Conservation (phyloP, 2,113 vertebrate genomes). For the Gymnogyps californianus region DNA sequence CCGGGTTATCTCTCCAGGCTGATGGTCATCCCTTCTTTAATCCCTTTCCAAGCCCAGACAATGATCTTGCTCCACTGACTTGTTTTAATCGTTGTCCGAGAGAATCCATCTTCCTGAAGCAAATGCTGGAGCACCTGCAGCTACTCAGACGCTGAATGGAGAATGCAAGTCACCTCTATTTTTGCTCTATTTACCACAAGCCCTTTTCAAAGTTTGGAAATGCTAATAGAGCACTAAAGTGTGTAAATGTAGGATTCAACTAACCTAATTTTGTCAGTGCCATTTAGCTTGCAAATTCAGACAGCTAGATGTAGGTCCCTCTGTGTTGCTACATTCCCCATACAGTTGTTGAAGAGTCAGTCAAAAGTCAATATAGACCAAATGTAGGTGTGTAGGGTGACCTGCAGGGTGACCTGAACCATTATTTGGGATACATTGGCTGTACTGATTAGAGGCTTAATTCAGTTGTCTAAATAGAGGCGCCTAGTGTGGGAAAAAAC, state of each 20-base stretch:
- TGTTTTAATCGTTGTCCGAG: background rate
- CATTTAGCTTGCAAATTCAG: background rate
- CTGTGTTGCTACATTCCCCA: background rate
- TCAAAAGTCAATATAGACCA: background rate
- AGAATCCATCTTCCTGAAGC: background rate
- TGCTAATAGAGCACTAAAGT: background rate
- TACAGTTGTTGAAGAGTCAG: background rate
- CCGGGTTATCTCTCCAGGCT: background rate
- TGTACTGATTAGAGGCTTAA: background rate
- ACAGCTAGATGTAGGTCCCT: background rate
- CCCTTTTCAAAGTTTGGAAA: background rate
- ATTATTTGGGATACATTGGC: background rate
- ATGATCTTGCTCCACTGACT: background rate
- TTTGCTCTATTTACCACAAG: background rate
- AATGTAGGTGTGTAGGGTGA: background rate
- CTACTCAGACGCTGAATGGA: background rate
- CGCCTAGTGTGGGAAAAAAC: background rate
- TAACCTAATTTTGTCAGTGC: background rate
- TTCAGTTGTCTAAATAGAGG: background rate
- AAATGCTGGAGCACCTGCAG: background rate
- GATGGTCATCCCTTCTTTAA: background rate
- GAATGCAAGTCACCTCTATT: fast-evolving
- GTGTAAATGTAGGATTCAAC: background rate
- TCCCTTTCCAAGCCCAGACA: background rate
- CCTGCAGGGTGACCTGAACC: background rate